Evolutionary conservation across 2,888 invertebrate genomes (phyloP).

Genomic region (Ochlodes sylvanus): DNA sequence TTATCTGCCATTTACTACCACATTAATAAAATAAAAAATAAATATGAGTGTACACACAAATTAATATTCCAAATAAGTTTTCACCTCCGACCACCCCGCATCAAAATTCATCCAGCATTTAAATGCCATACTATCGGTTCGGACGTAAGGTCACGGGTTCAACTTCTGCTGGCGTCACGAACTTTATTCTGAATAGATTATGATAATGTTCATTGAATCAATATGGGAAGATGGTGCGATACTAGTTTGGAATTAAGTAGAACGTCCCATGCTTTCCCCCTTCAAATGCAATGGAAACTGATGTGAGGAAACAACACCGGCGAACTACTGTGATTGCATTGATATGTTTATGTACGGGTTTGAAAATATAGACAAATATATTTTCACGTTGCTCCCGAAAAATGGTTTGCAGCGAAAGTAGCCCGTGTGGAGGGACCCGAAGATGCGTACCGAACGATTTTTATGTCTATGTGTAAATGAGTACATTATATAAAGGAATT

Average conservation of each 20-base stretch:
- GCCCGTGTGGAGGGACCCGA: too few species aligned
- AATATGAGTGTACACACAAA: neutral
- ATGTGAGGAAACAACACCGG: neutral
- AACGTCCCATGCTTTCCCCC: neutral
- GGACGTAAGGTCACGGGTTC: conserved; percentile 28
- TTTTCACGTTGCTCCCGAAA: too few species aligned
- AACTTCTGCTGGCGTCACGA: conserved; percentile 34
- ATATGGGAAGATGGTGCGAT: conserved; percentile 10
- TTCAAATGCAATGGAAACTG: neutral
- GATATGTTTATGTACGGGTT: too few species aligned
- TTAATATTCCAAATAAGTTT: conserved; percentile 21
- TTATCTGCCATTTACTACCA: too few species aligned
- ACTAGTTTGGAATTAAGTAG: conserved; percentile 4
- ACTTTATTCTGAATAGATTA: conserved; percentile 31
- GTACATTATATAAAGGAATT: too few species aligned
- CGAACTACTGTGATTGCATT: too few species aligned
- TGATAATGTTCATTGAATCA: conserved; percentile 23
- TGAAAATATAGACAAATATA: too few species aligned
- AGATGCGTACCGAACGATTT: too few species aligned
- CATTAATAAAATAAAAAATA: neutral
- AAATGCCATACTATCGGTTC: conserved; percentile 26
- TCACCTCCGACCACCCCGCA: conserved; percentile 31
- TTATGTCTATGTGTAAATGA: too few species aligned
- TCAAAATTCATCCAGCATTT: conserved; percentile 34
- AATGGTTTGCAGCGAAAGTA: too few species aligned